These are phyloP conservation scores for Hypercompe scribonia DNA, from an alignment of 2,888 invertebrate genomes.

Conservation along the genomic window DNA sequence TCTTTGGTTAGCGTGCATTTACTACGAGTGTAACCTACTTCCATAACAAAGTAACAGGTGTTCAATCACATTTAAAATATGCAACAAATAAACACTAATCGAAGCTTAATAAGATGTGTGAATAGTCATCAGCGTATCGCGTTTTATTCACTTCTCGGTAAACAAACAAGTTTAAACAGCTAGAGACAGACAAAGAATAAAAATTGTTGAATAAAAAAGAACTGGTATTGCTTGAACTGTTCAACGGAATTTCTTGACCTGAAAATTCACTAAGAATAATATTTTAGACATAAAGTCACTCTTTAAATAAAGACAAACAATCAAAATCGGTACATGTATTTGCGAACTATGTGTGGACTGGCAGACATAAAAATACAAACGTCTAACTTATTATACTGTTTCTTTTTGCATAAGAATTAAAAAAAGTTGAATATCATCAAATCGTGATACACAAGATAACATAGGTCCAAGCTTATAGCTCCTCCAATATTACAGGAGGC, in stretches of 20 bases:
- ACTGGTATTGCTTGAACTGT: not conserved
- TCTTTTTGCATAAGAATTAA: too few species aligned
- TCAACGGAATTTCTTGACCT: not conserved
- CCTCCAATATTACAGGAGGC: too few species aligned
- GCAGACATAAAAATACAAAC: not conserved
- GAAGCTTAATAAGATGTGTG: not conserved
- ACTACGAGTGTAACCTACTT: constrained; percentile 3
- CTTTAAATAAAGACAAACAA: not conserved
- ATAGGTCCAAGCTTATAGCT: too few species aligned
- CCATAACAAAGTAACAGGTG: constrained; percentile 13
- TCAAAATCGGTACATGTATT: too few species aligned
- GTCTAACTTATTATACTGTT: not conserved
- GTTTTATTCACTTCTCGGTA: not conserved
- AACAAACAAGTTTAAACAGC: not conserved
- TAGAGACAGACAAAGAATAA: not conserved
- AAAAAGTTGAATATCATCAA: too few species aligned
- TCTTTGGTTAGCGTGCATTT: not conserved
- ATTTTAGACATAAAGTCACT: too few species aligned
- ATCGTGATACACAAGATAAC: too few species aligned
- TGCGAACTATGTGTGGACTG: not conserved
- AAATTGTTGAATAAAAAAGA: not conserved
- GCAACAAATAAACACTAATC: not conserved
- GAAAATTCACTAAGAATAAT: not conserved
- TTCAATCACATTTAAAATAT: constrained; percentile 11
- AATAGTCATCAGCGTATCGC: not conserved